Evolutionary conservation across 2,888 invertebrate genomes (phyloP).

Genomic region (Polia nebulosa): DNA sequence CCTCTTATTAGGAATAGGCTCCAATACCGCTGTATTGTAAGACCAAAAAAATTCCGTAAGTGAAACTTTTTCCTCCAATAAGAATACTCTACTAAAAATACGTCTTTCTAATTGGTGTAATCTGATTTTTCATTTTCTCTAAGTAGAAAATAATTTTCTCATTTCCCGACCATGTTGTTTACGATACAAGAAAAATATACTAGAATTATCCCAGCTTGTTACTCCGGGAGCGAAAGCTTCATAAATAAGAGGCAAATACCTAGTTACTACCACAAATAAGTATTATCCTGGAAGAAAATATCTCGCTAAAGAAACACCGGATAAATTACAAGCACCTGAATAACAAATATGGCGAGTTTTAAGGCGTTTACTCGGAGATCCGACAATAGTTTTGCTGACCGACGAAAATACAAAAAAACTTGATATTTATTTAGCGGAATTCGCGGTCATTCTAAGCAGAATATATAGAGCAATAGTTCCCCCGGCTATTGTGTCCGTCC

Average conservation of each 20-base stretch:
- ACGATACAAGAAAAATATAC: slow-evolving; percentile 50
- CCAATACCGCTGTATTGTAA: slow-evolving; percentile 66
- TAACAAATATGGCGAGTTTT: slow-evolving; percentile 55
- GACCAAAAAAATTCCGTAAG: slow-evolving; percentile 44
- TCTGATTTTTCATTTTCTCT: slow-evolving; percentile 45
- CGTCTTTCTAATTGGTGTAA: slow-evolving; percentile 46
- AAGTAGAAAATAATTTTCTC: slow-evolving; percentile 43
- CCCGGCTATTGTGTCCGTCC: slow-evolving; percentile 62
- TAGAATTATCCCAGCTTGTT: slow-evolving; percentile 51
- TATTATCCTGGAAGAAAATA: slow-evolving; percentile 53
- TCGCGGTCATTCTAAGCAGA: slow-evolving; percentile 76
- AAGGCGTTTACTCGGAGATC: slow-evolving; percentile 41
- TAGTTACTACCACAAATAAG: slow-evolving; percentile 55
- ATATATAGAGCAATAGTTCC: slow-evolving; percentile 77
- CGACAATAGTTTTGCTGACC: slow-evolving; percentile 67
- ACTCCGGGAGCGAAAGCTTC: slow-evolving; percentile 46
- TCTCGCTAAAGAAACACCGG: slow-evolving; percentile 41
- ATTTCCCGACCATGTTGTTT: slow-evolving; percentile 41
- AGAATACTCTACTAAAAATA: slow-evolving; percentile 33
- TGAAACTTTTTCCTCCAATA: slow-evolving; percentile 35
- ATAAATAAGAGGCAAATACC: slow-evolving; percentile 59
- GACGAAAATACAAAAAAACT: slow-evolving; percentile 64
- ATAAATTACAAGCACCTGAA: slow-evolving; percentile 61
- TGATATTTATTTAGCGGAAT: slow-evolving; percentile 77
- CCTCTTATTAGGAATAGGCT: slow-evolving; percentile 75